Conservation (phyloP, 2,888 invertebrate genomes). For the Oscheius onirici region DNA sequence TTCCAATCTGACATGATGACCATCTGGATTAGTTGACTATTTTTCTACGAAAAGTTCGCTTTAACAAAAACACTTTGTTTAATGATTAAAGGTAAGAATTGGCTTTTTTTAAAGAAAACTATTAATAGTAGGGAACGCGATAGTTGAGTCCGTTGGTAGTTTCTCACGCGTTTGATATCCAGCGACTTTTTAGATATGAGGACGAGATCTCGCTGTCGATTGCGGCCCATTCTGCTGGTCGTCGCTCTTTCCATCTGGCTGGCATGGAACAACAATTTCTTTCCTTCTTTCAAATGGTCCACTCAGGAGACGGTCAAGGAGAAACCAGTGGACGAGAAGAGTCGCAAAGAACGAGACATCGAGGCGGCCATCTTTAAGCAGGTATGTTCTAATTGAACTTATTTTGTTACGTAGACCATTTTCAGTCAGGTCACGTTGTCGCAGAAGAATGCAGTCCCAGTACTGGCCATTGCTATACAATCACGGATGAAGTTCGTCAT, state of each 20-base stretch:
- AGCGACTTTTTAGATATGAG: not conserved
- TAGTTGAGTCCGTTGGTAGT: no score
- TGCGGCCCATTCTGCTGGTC: not conserved
- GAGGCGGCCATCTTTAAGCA: constrained; percentile 18
- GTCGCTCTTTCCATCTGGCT: not conserved
- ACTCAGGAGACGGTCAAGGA: not conserved
- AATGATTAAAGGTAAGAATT: not conserved
- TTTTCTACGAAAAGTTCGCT: not conserved
- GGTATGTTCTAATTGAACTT: constrained; percentile 2
- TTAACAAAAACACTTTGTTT: not conserved
- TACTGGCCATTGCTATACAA: constrained; percentile 38
- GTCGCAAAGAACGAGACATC: not conserved
- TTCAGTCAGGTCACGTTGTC: constrained; percentile 26
- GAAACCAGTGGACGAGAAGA: not conserved
- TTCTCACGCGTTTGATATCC: no score
- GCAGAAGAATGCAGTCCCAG: constrained; percentile 41
- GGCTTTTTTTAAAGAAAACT: not conserved
- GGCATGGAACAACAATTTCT: constrained; percentile 11
- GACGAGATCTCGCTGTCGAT: not conserved
- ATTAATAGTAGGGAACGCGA: not conserved
- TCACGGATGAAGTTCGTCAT: constrained; percentile 38
- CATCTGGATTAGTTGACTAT: no score
- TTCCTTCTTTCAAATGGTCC: not conserved
- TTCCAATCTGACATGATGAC: not conserved
- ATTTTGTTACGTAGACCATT: no score